Evolutionary conservation across 1,140 invertebrate species (phyloP).

Genomic region (Homarus americanus): DNA sequence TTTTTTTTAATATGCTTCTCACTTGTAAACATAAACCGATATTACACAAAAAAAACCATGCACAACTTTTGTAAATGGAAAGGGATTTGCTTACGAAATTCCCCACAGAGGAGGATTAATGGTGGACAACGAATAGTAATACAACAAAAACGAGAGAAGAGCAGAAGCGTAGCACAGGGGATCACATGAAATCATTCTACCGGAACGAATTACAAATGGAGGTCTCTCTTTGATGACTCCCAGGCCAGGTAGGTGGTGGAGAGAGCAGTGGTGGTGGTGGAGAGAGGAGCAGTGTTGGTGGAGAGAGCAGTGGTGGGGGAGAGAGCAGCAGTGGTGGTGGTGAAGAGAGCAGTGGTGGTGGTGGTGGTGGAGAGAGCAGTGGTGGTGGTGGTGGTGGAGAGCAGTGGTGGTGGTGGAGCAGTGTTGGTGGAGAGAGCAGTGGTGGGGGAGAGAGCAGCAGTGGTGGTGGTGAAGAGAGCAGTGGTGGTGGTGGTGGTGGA

Average conservation of each 20-base stretch:
- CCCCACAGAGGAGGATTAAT: background rate
- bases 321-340: background rate
- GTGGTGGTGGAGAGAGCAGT: background rate
- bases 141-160: background rate
- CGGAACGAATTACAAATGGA: constrained; percentile 38
- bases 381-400: too few species aligned
- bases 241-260: background rate
- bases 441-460: background rate
- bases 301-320: background rate
- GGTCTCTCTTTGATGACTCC: constrained; percentile 12
- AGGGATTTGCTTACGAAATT: background rate
- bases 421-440: background rate
- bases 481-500: background rate
- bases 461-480: background rate
- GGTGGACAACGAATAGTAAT: background rate
- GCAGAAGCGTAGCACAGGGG: background rate
- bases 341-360: background rate
- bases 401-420: too few species aligned
- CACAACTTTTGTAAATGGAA: too few species aligned
- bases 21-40: too few species aligned
- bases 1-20: too few species aligned
- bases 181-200: constrained; percentile 22
- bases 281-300: background rate
- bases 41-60: too few species aligned
- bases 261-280: background rate